These are phyloP conservation scores for Actinernus sp. DNA, from an alignment of 92 coral and sea anemone genomes.

Conservation along the genomic window DNA sequence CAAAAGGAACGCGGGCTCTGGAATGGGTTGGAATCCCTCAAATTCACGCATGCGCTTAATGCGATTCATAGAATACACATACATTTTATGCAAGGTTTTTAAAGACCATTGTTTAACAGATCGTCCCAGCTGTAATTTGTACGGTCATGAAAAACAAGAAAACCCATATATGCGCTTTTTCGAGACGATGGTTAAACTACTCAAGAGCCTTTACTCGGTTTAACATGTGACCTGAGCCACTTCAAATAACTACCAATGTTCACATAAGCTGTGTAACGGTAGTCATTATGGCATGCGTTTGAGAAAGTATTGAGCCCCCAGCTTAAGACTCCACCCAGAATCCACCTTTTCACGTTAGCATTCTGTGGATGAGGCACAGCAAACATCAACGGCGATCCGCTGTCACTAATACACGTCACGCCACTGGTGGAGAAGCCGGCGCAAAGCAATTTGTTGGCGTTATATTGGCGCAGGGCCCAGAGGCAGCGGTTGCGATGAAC, in stretches of 20 bases:
- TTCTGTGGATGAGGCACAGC: conserved; percentile 47
- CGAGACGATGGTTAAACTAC: no score
- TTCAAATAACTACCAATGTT: conserved; percentile 67
- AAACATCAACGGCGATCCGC: conserved; percentile 96
- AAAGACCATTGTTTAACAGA: no score
- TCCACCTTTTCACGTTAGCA: conserved; percentile 51
- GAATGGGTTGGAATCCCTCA: no score
- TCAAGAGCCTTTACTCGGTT: conserved; percentile 13
- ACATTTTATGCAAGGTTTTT: no score
- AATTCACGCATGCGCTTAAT: no score
- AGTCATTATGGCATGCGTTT: conserved; percentile 68
- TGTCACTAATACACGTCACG: conserved; percentile 84
- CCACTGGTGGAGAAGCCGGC: conserved; percentile 71
- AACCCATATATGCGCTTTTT: no score
- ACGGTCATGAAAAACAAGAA: no score
- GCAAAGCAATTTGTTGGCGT: conserved; percentile 67
- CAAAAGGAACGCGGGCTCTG: no score
- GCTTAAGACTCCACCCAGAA: conserved; percentile 88
- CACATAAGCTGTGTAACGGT: conserved; percentile 78
- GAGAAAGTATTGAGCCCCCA: conserved; percentile 85
- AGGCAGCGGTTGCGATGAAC: conserved; percentile 58
- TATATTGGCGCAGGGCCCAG: conserved; percentile 69
- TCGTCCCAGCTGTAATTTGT: no score
- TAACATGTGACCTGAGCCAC: conserved; percentile 75
- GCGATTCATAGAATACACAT: no score